Conservation (phyloP, 2,113 vertebrate species). For the Microcebus griseorufus region DNA sequence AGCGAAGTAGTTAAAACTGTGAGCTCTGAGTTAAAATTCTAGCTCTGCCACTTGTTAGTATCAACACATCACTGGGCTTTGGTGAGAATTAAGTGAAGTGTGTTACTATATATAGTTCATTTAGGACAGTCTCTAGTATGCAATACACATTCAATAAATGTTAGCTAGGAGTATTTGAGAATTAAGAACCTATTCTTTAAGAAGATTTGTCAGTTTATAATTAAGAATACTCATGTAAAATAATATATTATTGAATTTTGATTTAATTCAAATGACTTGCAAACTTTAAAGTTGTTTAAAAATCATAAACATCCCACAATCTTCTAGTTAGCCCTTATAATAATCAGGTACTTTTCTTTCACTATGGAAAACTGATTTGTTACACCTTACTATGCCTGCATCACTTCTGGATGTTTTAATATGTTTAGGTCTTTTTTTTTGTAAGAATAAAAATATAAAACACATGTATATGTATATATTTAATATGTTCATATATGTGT, state of each 20-base stretch:
- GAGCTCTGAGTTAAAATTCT: neutral
- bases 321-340: neutral
- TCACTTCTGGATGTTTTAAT: neutral
- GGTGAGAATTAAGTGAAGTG: neutral
- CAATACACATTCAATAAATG: neutral
- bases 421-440: neutral
- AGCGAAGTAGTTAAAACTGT: neutral
- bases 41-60: neutral
- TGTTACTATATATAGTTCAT: neutral
- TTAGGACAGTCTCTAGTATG: neutral
- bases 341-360: constrained; percentile 19
- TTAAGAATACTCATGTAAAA: constrained; percentile 10
- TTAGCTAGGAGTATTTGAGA: neutral
- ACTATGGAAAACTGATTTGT: neutral
- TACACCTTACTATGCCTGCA: neutral
- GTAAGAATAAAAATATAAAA: neutral
- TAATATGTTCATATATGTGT: neutral
- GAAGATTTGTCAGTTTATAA: neutral
- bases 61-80: neutral
- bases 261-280: constrained; percentile 23
- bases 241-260: neutral
- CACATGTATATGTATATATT: neutral
- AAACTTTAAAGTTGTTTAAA: constrained; percentile 2
- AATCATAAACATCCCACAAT: neutral
- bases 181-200: neutral